Evolutionary conservation across 2,113 vertebrate species (phyloP).

Genomic region (Phainopepla nitens): DNA sequence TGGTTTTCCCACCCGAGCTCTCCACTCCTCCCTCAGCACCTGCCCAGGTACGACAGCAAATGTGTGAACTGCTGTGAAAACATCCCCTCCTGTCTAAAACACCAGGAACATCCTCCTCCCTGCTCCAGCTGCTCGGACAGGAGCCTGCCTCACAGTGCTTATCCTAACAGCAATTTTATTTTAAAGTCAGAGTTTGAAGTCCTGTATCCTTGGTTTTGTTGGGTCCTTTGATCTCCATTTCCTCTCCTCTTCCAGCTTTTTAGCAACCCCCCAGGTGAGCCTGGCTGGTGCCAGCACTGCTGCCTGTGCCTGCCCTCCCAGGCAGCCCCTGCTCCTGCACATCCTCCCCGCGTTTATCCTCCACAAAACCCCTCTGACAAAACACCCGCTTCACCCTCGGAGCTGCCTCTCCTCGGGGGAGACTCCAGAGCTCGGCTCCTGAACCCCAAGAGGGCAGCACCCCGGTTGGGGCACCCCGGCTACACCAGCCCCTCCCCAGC

Average conservation of each 20-base stretch:
- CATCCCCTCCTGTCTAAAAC: neutral
- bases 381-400: neutral
- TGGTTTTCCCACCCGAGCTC: neutral
- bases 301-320: neutral
- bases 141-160: neutral
- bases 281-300: neutral
- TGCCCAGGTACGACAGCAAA: neutral
- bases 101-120: neutral
- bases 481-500: neutral
- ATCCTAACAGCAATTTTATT: neutral
- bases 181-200: neutral
- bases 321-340: neutral
- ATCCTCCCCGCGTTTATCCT: neutral
- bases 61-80: neutral
- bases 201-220: neutral
- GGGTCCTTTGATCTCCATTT: neutral
- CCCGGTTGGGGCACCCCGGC: accelerated
- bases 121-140: neutral
- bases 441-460: neutral
- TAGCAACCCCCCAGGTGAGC: neutral
- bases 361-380: neutral
- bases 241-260: neutral
- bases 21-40: neutral
- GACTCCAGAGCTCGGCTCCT: neutral
- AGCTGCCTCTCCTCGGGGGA: neutral